Conservation (phyloP, 1,140 invertebrate genomes). For the Drosophila teissieri region DNA sequence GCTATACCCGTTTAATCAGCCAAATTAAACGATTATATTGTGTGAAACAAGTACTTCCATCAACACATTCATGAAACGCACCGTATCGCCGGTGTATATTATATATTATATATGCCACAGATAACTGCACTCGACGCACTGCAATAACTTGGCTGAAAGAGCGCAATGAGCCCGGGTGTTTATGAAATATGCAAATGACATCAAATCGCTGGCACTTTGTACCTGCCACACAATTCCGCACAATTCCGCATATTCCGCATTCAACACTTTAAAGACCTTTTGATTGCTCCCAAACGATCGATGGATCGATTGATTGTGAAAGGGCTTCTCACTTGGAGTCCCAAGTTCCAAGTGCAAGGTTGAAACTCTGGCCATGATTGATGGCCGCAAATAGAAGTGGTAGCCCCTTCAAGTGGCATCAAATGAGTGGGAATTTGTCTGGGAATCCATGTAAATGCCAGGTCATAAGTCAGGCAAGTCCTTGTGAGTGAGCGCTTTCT, state of each 20-base stretch:
- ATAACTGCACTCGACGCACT: slow-evolving; percentile 9
- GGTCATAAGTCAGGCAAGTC: slow-evolving; percentile 37
- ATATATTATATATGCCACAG: neutral
- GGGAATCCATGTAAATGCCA: slow-evolving; percentile 10
- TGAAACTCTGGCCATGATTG: slow-evolving; percentile 9
- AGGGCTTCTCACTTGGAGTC: neutral
- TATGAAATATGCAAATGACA: slow-evolving; percentile 69
- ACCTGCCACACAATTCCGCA: slow-evolving; percentile 14
- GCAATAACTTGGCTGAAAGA: slow-evolving; percentile 21
- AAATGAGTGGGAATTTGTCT: slow-evolving; percentile 35
- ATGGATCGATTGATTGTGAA: slow-evolving; percentile 2
- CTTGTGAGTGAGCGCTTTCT: too few species aligned
- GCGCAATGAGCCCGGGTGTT: slow-evolving; percentile 32
- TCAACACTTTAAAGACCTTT: neutral
- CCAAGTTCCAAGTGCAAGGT: slow-evolving; percentile 5
- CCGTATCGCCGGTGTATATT: slow-evolving; percentile 1
- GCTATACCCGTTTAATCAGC: too few species aligned
- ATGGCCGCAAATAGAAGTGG: neutral
- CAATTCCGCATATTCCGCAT: neutral
- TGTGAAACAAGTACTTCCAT: too few species aligned
- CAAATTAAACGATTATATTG: too few species aligned
- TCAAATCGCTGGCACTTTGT: slow-evolving; percentile 28
- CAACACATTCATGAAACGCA: neutral
- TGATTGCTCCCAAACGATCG: slow-evolving; percentile 15
- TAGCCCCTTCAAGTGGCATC: neutral